phyloP scores from a whole-genome alignment of 2,113 vertebrate genomes.

The Microcebus griseorufus region DNA sequence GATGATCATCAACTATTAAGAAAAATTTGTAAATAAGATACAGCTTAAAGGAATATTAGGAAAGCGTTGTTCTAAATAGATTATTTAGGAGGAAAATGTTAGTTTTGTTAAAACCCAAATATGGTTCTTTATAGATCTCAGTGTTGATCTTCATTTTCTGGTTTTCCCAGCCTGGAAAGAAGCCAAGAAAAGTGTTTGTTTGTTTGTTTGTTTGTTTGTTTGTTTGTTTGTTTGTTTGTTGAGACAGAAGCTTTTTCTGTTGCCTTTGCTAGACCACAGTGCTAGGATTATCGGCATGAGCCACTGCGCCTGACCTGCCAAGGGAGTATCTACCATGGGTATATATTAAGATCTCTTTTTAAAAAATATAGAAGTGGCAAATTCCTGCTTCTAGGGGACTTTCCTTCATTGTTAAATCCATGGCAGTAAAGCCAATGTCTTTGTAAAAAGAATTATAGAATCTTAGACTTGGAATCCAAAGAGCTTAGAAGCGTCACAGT shows the following conservation, averaged over 20 bases:
- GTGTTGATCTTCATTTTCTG: background rate
- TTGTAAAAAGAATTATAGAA: background rate
- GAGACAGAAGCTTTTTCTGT: too few species aligned
- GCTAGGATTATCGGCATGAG: too few species aligned
- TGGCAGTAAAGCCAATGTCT: background rate
- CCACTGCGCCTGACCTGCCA: too few species aligned
- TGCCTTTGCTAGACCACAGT: too few species aligned
- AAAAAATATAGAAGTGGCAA: background rate
- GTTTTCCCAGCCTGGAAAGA: background rate
- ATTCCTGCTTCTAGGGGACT: background rate
- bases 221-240: too few species aligned
- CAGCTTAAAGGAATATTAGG: background rate
- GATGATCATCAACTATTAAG: background rate
- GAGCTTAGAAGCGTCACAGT: background rate
- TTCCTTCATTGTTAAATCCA: background rate
- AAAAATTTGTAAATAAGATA: background rate
- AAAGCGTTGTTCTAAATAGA: background rate
- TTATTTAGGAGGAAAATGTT: background rate
- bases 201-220: too few species aligned
- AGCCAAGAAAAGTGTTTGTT: too few species aligned
- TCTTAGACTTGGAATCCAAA: background rate
- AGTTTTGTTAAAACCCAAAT: background rate
- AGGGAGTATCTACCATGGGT: background rate
- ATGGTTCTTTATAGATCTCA: background rate
- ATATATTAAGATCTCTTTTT: background rate